Base-by-base conservation (phyloP, 2,888 invertebrate genomes). In the Drosophila flavopinicola region DNA sequence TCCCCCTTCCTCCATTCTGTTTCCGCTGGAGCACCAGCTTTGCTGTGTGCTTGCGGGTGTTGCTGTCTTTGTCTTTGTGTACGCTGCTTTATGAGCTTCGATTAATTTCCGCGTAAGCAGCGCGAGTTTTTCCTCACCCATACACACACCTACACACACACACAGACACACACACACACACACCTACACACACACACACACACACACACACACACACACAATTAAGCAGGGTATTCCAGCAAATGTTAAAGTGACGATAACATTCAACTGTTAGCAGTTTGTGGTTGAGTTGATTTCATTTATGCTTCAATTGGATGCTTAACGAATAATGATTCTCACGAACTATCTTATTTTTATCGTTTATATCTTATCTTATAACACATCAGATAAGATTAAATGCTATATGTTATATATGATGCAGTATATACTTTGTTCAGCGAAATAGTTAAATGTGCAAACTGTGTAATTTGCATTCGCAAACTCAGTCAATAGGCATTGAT, bases 61-160 rank as follows among this genome's bases (percentile, higher is more conserved):
- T 35, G 15, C 25, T 44, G 32, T 48, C 30, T 52, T 13, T 63
- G 66, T 47, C 58, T 67, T 66, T 80, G 73, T 75, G 59, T 75
- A 33, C 67, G 64, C 64, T 80, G 73, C 70, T 84, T 84, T 78
- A 80, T 80, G 82, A 78, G 78, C 78, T 78, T 78, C 80, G 75
- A 80, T 80, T 80, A 80, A 80, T 80, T 70, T 84, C 52, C 76
- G 76, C 82, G 82, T 57, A 83, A 79, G 75, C 65, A 61, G 52
- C 67, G 57, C 57, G 45, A 58, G 38, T 37, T 66, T 39, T 24
- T 27, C 27, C 7, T 24, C 1, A 23, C 24, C 38, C 9, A 17
- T 1, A 41, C 63, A 35, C 45, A 61, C 37, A 67, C 48, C 13
- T 25, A 17, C 7, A 49, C 7, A 13, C 23, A 9, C 20, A 9